Evolutionary conservation across 2,113 vertebrate genomes (phyloP).

Genomic region (Mesitornis unicolor): DNA sequence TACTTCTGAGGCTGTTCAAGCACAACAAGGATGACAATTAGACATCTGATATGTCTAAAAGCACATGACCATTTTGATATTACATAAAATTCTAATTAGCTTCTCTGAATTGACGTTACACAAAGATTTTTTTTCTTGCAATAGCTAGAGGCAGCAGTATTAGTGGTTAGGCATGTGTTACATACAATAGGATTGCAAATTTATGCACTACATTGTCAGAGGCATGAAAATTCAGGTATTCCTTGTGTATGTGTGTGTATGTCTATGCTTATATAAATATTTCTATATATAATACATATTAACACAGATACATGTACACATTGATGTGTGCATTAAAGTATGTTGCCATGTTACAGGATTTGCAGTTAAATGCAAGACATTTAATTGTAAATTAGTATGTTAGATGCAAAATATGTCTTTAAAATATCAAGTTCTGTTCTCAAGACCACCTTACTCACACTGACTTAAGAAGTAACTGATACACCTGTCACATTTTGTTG

Average conservation of each 20-base stretch:
- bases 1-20: background rate
- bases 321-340: background rate
- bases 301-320: background rate
- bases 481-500: background rate
- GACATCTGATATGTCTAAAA: constrained; percentile 23
- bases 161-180: constrained; percentile 38
- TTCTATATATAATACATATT: constrained; percentile 16
- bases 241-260: background rate
- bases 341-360: background rate
- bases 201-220: constrained; percentile 47
- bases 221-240: constrained; percentile 37
- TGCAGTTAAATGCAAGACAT: background rate
- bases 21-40: constrained; percentile 10
- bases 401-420: constrained; percentile 24
- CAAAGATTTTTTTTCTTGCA: constrained; percentile 23
- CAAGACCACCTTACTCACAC: background rate
- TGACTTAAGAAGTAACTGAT: background rate
- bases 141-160: constrained; percentile 44
- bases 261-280: background rate
- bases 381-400: background rate
- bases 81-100: constrained; percentile 41
- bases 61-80: constrained; percentile 18
- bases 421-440: constrained; percentile 31
- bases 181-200: constrained; percentile 47
- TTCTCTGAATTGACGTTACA: constrained; percentile 17